Base-by-base conservation (phyloP, 1,140 invertebrate species). In the Heliconius congener region DNA sequence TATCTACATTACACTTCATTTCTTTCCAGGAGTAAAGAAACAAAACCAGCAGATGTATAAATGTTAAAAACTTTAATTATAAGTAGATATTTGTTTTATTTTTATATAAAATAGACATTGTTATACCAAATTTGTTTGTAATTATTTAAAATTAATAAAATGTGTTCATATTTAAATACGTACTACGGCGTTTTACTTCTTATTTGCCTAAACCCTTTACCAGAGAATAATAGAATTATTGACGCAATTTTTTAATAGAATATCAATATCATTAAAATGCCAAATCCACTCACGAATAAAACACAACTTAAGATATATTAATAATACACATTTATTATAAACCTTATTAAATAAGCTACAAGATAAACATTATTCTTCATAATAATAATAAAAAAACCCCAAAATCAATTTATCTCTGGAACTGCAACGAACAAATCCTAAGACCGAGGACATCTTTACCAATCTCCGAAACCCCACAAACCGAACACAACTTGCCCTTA, bases 391-490 rank as follows among this genome's bases (percentile, higher is more conserved):
- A 57, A 19, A 16, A 66, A 13, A 9, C 13, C n/a, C 30, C 13
- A 72, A 52, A 39, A 77, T 81, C n/a, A 57, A n/a, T n/a, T 90
- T 94, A 95, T 93, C 94, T 93, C 88, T 94, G 95, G 90, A 97
- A 97, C 88, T 97, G 96, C 81, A 97, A 87, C 11, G 96, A 94
- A 91, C 97, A 98, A 91, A 99, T 98, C 89, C 97, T 96, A 42
- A 99, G 95, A 23, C 98, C 99, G 80, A 97, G 96, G 71, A 96
- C 96, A 87, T 99, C 98, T 93, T 98, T 99, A 6, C 98, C 99
- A 78, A 99, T 97, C 93, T 99, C 96, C 2, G 99, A 97, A 34
- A 99, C 98, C 85, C 96, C 96, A 85, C 98, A 99, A 34, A 98
- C 95, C 18, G 96, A 96, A 90, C 99, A 99, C 0, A 99, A 91